Evolutionary conservation across 2,888 invertebrate genomes (phyloP), one percentile per base, ranked within the genome.

Genomic region (Metacarcinus magister): DNA sequence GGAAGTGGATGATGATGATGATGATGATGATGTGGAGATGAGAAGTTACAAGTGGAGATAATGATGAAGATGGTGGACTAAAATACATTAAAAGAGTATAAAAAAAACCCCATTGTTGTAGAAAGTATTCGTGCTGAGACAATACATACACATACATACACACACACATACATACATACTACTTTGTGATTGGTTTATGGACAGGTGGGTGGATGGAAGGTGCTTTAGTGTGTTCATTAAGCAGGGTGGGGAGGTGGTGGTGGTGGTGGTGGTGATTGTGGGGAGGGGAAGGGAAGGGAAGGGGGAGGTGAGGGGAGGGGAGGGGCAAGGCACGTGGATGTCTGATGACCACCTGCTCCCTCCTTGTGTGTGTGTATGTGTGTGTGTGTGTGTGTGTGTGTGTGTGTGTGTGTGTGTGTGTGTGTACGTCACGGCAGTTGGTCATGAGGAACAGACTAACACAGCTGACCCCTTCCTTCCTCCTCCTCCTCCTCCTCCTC

Each of bases 161-260:
- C 91, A 91, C 91, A 91, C 91, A 91, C 91, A 92, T 44, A 92
- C 92, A 92, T 28, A 48, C 92, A 92, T 43, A 92, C 92, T 43
- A 13, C 10, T 5, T 48, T 0, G 92, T 92, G 92, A 48, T 48
- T 32, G 92, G 92, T 48, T 82, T 0, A 19, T n/a, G 92, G 48
- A 92, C 48, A 92, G 87, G 8, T 87, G 28, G 48, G 92, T 92
- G 46, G 46, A 92, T 7, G 32, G 28, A 48, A 54, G 48, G 48
- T 82, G 82, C 82, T 32, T 13, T 82, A 32, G 82, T 28, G 32
- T 19, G 67, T 67, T 67, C 67, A 67, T 67, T 67, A 67, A 67
- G 67, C 67, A 44, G 91, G 44, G 19, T 44, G 23, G 19, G 44
- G 43, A 16, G 91, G 44, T 54, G 54, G 90, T 39, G 90, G 32